Percentiles rank a stretch among this genome's conserved stretches.
Conservation (phyloP, 2,888 invertebrate genomes). For the Drosophila mettleri region DNA sequence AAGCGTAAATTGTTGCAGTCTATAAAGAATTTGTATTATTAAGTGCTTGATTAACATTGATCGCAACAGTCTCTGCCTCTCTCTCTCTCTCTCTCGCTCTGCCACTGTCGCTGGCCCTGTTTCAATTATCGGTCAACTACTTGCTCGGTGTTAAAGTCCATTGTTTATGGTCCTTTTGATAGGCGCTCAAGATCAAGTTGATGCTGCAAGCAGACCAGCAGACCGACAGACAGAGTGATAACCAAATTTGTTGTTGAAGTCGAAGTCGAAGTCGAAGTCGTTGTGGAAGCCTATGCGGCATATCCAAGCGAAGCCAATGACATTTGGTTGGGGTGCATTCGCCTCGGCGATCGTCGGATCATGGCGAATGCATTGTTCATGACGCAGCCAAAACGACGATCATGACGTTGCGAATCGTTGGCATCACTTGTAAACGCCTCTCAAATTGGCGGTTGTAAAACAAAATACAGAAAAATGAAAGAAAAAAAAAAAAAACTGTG, state of each 20-base stretch:
- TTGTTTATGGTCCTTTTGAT: conserved; percentile 9
- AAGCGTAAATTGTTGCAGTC: neutral
- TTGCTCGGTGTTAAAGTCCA: conserved; percentile 41
- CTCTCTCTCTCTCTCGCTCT: neutral
- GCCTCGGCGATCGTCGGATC: conserved; percentile 44
- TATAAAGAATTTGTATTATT: conserved; percentile 8
- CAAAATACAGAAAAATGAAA: neutral
- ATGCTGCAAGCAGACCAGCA: neutral
- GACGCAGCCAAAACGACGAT: conserved; percentile 46
- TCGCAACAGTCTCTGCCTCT: neutral
- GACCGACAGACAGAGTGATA: conserved; percentile 36
- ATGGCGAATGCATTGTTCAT: conserved; percentile 52
- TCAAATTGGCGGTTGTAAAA: conserved; percentile 29
- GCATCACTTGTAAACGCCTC: conserved; percentile 32
- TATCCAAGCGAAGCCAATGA: conserved; percentile 63
- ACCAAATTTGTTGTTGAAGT: conserved; percentile 24
- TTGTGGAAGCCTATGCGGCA: conserved; percentile 25
- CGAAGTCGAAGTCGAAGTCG: conserved; percentile 1
- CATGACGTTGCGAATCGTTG: conserved; percentile 57
- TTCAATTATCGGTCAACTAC: conserved; percentile 60
- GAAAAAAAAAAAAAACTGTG: neutral
- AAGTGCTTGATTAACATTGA: neutral
- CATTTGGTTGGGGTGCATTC: conserved; percentile 70
- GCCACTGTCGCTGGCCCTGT: conserved; percentile 20
- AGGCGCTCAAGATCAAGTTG: conserved; percentile 13